phyloP scores from a whole-genome alignment of 2,888 invertebrate species.

The Bombyx huttoni region DNA sequence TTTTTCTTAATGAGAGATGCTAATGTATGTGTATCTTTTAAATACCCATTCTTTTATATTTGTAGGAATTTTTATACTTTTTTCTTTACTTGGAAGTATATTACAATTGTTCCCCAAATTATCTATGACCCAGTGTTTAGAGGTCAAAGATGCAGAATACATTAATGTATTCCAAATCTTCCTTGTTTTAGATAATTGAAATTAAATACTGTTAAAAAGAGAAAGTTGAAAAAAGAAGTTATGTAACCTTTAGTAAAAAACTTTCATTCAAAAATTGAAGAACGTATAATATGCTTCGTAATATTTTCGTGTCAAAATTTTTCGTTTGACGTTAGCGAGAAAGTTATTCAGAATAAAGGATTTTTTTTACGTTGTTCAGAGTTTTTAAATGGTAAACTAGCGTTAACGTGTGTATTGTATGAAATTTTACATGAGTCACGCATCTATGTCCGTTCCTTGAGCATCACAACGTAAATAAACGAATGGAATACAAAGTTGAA shows the following conservation, averaged over 20 bases:
- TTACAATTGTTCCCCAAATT: too few species aligned
- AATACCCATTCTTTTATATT: too few species aligned
- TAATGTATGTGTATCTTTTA: too few species aligned
- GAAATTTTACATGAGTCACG: slow-evolving; percentile 15
- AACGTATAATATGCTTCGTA: too few species aligned
- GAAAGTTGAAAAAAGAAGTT: slow-evolving; percentile 22
- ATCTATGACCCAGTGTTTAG: too few species aligned
- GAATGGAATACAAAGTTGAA: slow-evolving; percentile 6
- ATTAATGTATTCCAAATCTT: neutral
- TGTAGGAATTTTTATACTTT: too few species aligned
- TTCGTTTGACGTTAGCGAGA: neutral
- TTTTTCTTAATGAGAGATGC: too few species aligned
- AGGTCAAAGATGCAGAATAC: neutral
- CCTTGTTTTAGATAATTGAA: neutral
- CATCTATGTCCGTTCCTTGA: slow-evolving; percentile 11
- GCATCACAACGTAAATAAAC: slow-evolving; percentile 19
- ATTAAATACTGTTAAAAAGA: slow-evolving; percentile 7
- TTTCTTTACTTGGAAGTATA: too few species aligned
- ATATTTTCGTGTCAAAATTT: too few species aligned
- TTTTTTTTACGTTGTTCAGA: neutral
- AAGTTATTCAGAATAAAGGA: neutral
- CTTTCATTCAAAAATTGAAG: neutral
- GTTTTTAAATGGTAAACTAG: neutral
- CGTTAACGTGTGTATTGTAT: neutral
- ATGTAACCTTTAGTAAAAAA: slow-evolving; percentile 15